Percentiles rank a stretch among this genome's conserved stretches.
phyloP scores from a whole-genome alignment of 2,797 vertebrate genomes.

The Novumbra hubbsi region DNA sequence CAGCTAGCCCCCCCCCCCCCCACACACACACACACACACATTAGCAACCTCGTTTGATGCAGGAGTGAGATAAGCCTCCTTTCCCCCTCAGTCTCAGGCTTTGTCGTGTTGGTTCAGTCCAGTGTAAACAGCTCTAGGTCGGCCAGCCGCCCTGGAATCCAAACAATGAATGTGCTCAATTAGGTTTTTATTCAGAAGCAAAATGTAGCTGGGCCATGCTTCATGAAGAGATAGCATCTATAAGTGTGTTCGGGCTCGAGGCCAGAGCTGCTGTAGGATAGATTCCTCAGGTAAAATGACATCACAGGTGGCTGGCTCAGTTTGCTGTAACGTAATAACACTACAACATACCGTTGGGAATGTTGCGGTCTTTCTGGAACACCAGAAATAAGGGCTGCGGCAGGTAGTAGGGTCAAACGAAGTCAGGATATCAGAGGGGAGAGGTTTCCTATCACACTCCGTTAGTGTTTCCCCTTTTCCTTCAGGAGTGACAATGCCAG shows the following conservation, averaged over 20 bases:
- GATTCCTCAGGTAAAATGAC: constrained; percentile 20
- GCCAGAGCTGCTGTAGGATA: constrained; percentile 35
- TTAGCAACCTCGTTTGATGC: constrained; percentile 59
- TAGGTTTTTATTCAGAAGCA: constrained; percentile 44
- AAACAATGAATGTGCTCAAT: constrained; percentile 49
- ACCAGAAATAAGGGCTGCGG: no score
- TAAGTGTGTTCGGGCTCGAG: constrained; percentile 39
- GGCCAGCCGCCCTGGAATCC: constrained; percentile 47
- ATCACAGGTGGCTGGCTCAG: not conserved
- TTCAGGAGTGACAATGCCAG: not conserved
- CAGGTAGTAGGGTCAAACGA: no score
- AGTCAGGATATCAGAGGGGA: constrained; percentile 6
- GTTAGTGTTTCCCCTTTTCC: constrained; percentile 38
- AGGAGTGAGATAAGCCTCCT: constrained; percentile 50
- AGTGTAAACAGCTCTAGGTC: constrained; percentile 62
- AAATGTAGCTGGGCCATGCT: constrained; percentile 49
- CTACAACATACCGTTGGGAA: constrained; percentile 7
- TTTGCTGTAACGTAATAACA: not conserved
- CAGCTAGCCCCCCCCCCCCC: constrained; percentile 25
- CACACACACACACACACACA: constrained; percentile 14
- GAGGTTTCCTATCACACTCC: constrained; percentile 20
- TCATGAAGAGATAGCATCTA: constrained; percentile 41
- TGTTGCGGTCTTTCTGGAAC: constrained; percentile 7
- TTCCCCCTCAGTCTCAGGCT: constrained; percentile 45
- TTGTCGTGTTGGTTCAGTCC: constrained; percentile 67